Conservation (phyloP, 2,113 vertebrate genomes). For the Nibea coibor region DNA sequence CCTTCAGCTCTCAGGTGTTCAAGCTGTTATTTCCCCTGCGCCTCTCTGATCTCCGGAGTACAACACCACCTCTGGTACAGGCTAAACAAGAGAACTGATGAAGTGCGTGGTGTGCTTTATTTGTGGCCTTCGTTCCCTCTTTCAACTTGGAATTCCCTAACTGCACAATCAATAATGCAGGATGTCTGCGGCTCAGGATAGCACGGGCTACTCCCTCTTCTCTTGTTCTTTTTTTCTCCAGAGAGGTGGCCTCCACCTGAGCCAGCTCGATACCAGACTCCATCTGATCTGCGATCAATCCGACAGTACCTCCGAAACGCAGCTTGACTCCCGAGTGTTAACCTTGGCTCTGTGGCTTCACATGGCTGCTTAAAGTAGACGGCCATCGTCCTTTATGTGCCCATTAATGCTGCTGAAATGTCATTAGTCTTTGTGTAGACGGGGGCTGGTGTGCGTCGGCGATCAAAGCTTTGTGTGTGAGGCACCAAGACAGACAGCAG, state of each 20-base stretch:
- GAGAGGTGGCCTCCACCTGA: constrained; percentile 44
- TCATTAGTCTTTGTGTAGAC: constrained; percentile 34
- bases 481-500: not conserved
- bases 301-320: constrained; percentile 9
- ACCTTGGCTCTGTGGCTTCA: constrained; percentile 26
- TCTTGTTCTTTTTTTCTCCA: constrained; percentile 19
- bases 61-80: constrained; percentile 15
- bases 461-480: constrained; percentile 51
- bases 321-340: constrained; percentile 12
- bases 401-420: constrained; percentile 50
- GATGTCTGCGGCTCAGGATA: constrained; percentile 29
- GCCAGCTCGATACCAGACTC: constrained; percentile 54
- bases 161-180: constrained; percentile 65
- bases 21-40: constrained; percentile 27
- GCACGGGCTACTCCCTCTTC: constrained; percentile 9
- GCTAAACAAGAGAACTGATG: constrained; percentile 12
- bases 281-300: constrained; percentile 62
- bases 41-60: constrained; percentile 16
- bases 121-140: constrained; percentile 16
- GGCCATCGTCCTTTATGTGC: not conserved
- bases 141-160: constrained; percentile 46
- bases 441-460: constrained; percentile 4
- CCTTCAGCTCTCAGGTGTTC: not conserved
- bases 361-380: constrained; percentile 23
- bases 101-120: constrained; percentile 15